Evolutionary conservation across 2,797 vertebrate genomes (phyloP).

Genomic region (Etheostoma perlongum): DNA sequence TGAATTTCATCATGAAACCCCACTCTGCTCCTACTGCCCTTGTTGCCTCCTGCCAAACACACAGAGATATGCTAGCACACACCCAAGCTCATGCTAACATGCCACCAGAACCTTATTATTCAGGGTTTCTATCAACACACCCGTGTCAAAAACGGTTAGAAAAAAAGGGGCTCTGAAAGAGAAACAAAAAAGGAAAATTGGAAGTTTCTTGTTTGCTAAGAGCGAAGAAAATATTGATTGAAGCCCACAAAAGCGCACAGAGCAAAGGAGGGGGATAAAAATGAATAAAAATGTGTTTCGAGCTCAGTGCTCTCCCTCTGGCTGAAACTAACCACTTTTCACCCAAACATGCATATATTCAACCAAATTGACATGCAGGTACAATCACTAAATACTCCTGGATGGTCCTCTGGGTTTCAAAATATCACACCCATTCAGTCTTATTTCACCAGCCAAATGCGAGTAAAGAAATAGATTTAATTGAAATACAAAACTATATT

Average conservation of each 20-base stretch:
- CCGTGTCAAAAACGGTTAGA: slow-evolving; percentile 31
- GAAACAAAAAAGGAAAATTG: slow-evolving; percentile 14
- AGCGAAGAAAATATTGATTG: slow-evolving; percentile 41
- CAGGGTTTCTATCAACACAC: slow-evolving; percentile 34
- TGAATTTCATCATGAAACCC: slow-evolving; percentile 79
- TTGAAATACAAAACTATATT: not conserved
- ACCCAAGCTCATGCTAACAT: slow-evolving; percentile 43
- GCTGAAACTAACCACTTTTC: slow-evolving; percentile 41
- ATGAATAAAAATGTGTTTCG: slow-evolving; percentile 33
- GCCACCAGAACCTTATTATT: slow-evolving; percentile 48
- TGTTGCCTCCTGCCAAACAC: slow-evolving; percentile 70
- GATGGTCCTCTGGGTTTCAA: not conserved
- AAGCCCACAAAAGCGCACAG: slow-evolving; percentile 45
- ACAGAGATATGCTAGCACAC: slow-evolving; percentile 45
- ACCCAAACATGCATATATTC: slow-evolving; percentile 36
- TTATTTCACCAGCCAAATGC: not conserved
- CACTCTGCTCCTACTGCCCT: slow-evolving; percentile 65
- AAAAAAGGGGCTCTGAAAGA: not conserved
- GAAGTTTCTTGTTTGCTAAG: slow-evolving; percentile 47
- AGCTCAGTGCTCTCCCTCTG: slow-evolving; percentile 42
- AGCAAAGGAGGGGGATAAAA: slow-evolving; percentile 44
- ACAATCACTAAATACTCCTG: slow-evolving; percentile 31
- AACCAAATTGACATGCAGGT: slow-evolving; percentile 33
- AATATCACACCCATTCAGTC: slow-evolving; percentile 14
- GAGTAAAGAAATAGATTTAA: not conserved